Conservation (phyloP, 2,797 vertebrate species). For the Pseudochirops corinnae region DNA sequence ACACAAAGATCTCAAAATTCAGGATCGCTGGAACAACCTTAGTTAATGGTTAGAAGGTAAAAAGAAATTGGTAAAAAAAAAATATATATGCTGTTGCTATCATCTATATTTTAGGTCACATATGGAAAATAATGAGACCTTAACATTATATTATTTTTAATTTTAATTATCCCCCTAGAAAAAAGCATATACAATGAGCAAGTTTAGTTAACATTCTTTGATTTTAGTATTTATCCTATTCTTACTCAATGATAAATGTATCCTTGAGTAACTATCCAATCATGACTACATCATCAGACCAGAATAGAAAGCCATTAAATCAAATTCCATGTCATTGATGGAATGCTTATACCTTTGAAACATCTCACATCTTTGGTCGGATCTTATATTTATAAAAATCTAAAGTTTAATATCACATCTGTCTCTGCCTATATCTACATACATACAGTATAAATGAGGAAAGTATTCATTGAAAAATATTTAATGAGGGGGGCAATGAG, state of each 20-base stretch:
- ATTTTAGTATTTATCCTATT: background rate
- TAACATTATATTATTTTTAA: background rate
- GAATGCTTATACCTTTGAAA: background rate
- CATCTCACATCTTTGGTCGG: background rate
- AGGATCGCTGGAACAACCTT: background rate
- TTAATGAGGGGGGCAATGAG: background rate
- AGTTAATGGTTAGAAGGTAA: background rate
- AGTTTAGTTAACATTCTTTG: background rate
- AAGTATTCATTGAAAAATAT: background rate
- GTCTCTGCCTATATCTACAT: background rate
- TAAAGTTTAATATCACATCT: background rate
- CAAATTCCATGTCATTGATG: background rate
- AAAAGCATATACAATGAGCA: background rate
- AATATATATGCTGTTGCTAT: background rate
- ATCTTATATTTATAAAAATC: background rate
- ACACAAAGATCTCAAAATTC: background rate
- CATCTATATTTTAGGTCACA: background rate
- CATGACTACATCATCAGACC: accelerated
- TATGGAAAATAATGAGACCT: background rate
- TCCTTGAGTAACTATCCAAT: background rate
- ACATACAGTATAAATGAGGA: background rate
- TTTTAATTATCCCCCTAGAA: background rate
- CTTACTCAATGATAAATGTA: background rate
- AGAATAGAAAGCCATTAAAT: background rate
- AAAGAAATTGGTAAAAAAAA: background rate